phyloP scores from a whole-genome alignment of 2,888 invertebrate genomes.

The Sabatieria punctata region DNA sequence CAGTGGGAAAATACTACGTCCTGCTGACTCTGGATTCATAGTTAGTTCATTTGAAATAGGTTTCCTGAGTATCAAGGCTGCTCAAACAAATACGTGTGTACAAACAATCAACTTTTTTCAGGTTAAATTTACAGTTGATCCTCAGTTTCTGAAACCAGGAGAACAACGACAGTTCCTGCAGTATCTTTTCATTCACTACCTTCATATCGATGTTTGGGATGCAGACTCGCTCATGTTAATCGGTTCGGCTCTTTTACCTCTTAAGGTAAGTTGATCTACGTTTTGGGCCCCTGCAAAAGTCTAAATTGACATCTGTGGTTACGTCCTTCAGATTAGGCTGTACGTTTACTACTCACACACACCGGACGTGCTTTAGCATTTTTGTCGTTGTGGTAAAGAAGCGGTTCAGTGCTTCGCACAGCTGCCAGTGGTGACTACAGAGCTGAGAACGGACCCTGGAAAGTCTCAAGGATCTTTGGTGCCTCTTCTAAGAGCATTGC shows the following conservation, averaged over 20 bases:
- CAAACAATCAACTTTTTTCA: too few species aligned
- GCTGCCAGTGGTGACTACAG: conserved; percentile 31
- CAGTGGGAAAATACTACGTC: too few species aligned
- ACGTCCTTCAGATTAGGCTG: too few species aligned
- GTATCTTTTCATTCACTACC: conserved; percentile 32
- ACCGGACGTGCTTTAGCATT: conserved; percentile 26
- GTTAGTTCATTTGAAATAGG: too few species aligned
- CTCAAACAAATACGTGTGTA: too few species aligned
- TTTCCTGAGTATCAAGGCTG: too few species aligned
- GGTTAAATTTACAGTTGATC: conserved; percentile 35
- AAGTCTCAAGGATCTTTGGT: conserved; percentile 34
- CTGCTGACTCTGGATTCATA: too few species aligned
- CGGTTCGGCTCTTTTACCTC: conserved; percentile 35
- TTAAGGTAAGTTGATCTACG: conserved; percentile 35
- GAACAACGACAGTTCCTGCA: conserved; percentile 33
- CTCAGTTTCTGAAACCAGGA: conserved; percentile 32
- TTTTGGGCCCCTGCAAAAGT: too few species aligned
- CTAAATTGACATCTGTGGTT: too few species aligned
- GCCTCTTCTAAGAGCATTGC: conserved; percentile 29
- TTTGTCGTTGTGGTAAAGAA: conserved; percentile 35
- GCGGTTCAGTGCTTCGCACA: conserved; percentile 36
- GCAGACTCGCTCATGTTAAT: conserved; percentile 37
- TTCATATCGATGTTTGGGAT: conserved; percentile 40
- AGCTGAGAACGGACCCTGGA: conserved; percentile 18
- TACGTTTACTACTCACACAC: too few species aligned